These are phyloP conservation scores for Drosophila eugracilis DNA, from an alignment of 1,140 invertebrate species.

Conservation along the genomic window DNA sequence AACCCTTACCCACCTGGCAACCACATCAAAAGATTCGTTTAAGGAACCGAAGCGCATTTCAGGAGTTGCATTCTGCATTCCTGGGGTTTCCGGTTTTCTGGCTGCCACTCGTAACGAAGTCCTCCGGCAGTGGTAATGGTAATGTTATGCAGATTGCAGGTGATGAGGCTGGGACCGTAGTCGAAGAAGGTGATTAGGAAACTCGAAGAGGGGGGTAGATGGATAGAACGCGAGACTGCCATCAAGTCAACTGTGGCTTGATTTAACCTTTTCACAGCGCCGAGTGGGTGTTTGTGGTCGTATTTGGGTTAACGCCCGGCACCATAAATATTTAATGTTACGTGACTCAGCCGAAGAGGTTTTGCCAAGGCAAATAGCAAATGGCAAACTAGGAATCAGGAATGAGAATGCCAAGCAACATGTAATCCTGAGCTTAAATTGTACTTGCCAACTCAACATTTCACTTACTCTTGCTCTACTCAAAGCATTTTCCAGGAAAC, in stretches of 20 bases:
- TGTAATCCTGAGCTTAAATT: constrained; percentile 26
- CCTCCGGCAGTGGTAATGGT: constrained; percentile 9
- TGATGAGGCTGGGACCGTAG: constrained; percentile 40
- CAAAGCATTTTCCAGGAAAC: not conserved
- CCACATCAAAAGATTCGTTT: constrained; percentile 17
- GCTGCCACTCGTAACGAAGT: constrained; percentile 8
- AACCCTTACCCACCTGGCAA: not conserved
- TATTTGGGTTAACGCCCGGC: constrained; percentile 37
- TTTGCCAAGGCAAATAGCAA: constrained; percentile 17
- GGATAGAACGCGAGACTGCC: constrained; percentile 44
- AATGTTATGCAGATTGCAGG: constrained; percentile 44
- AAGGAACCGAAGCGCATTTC: constrained; percentile 14
- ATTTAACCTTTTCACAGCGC: constrained; percentile 44
- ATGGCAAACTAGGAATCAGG: constrained; percentile 14
- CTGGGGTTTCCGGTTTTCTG: constrained; percentile 19
- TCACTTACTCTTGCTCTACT: not conserved
- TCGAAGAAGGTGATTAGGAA: constrained; percentile 44
- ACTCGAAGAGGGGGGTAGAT: constrained; percentile 1
- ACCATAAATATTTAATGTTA: constrained; percentile 48
- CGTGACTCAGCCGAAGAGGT: constrained; percentile 38
- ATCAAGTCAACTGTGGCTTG: constrained; percentile 47
- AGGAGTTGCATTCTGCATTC: constrained; percentile 25
- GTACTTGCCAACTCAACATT: constrained; percentile 6
- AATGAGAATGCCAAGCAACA: constrained; percentile 24
- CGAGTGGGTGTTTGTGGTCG: constrained; percentile 7